phyloP scores from a whole-genome alignment of 2,888 invertebrate genomes.

The Agrilus mali region DNA sequence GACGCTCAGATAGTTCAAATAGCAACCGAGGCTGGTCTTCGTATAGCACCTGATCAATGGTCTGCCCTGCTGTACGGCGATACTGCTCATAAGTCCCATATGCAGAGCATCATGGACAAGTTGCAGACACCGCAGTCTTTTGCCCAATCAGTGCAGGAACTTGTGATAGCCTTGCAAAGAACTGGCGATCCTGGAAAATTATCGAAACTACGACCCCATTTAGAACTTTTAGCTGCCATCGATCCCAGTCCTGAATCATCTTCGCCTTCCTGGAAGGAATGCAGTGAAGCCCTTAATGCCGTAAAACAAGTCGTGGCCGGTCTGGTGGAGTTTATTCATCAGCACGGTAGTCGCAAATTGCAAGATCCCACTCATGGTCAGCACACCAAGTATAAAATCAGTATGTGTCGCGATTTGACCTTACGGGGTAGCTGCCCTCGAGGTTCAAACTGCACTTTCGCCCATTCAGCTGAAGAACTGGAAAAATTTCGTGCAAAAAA shows the following conservation, averaged over 20 bases:
- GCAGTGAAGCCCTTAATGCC: slow-evolving; percentile 53
- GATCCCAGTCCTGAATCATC: slow-evolving; percentile 70
- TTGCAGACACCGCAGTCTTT: slow-evolving; percentile 90
- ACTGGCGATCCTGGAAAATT: slow-evolving; percentile 79
- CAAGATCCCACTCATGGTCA: slow-evolving; percentile 45
- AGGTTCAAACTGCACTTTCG: slow-evolving; percentile 80
- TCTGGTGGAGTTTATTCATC: slow-evolving; percentile 63
- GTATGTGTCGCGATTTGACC: slow-evolving; percentile 77
- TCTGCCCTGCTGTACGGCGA: slow-evolving; percentile 93
- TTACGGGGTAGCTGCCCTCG: slow-evolving; percentile 73
- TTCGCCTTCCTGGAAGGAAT: slow-evolving; percentile 49
- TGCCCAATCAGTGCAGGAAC: slow-evolving; percentile 79
- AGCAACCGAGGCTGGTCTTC: slow-evolving; percentile 89
- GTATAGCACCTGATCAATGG: slow-evolving; percentile 98
- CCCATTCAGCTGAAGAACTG: slow-evolving; percentile 82
- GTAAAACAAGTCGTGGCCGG: slow-evolving; percentile 62
- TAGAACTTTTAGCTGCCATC: slow-evolving; percentile 75
- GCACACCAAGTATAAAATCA: slow-evolving; percentile 74
- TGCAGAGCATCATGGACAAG: slow-evolving; percentile 90
- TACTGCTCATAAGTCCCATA: slow-evolving; percentile 88
- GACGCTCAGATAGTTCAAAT: slow-evolving; percentile 98
- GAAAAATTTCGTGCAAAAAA: slow-evolving; percentile 66
- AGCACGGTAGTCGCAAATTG: slow-evolving; percentile 55
- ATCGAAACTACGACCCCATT: slow-evolving; percentile 59
- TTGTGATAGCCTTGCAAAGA: slow-evolving; percentile 80